Conservation (phyloP, 2,797 vertebrate genomes). For the Acanthis flammea region DNA sequence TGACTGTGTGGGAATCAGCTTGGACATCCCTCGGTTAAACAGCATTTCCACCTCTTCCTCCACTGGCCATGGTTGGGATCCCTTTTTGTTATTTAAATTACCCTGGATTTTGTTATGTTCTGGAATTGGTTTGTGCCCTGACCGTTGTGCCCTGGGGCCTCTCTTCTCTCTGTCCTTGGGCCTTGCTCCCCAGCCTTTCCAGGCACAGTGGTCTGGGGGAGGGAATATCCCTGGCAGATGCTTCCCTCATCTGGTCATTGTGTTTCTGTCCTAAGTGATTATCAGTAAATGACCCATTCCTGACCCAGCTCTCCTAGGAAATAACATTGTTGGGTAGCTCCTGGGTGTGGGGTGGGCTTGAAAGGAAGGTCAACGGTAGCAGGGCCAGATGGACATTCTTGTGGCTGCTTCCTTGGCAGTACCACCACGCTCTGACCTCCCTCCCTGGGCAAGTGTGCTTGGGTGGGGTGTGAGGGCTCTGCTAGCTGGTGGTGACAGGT, state of each 20-base stretch:
- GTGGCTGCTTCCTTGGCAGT: neutral
- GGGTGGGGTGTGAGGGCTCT: neutral
- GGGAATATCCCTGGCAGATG: slow-evolving; percentile 47
- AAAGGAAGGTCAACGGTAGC: neutral
- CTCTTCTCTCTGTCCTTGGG: neutral
- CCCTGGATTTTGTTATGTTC: neutral
- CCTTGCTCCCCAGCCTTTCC: neutral
- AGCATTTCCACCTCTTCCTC: neutral
- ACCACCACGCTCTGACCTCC: neutral
- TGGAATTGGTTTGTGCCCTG: neutral
- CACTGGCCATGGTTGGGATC: neutral
- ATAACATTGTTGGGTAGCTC: neutral
- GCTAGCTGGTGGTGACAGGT: neutral
- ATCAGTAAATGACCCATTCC: slow-evolving; percentile 54
- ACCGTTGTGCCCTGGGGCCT: neutral
- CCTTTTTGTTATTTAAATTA: slow-evolving; percentile 30
- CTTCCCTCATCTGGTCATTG: slow-evolving; percentile 57
- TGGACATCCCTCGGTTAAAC: neutral
- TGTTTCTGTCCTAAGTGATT: slow-evolving; percentile 53
- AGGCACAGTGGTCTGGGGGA: neutral
- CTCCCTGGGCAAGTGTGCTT: neutral
- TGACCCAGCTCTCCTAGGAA: slow-evolving; percentile 44
- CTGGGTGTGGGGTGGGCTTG: neutral
- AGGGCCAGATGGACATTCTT: neutral
- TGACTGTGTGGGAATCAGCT: neutral